These are phyloP conservation scores for Hirundichthys speculiger DNA, from an alignment of 2,113 vertebrate species.

Conservation along the genomic window DNA sequence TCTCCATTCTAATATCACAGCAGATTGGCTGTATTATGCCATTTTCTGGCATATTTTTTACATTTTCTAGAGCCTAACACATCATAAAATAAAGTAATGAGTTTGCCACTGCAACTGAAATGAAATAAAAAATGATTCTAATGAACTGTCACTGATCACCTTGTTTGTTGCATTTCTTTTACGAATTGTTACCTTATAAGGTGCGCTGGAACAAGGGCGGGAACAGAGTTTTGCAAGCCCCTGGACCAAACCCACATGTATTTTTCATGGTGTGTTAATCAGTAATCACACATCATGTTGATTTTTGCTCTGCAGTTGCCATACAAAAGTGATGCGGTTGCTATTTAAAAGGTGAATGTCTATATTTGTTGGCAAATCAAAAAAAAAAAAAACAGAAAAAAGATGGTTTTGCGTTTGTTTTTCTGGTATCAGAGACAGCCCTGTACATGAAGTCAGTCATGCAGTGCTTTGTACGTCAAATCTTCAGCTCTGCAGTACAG, in stretches of 20 bases:
- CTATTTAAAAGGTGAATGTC: conserved; percentile 5
- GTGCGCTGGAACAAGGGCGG: conserved; percentile 73
- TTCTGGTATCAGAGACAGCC: conserved; percentile 6
- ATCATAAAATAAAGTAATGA: background rate
- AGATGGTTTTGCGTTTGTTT: background rate
- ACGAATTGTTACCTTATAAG: conserved; percentile 82
- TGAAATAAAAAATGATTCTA: background rate
- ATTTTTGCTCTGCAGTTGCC: conserved; percentile 17
- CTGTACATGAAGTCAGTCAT: conserved; percentile 17
- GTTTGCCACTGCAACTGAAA: background rate
- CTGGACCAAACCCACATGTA: conserved; percentile 77
- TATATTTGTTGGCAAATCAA: background rate
- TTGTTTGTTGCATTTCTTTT: conserved; percentile 57
- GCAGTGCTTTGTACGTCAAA: conserved; percentile 47
- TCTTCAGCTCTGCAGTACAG: conserved; percentile 44
- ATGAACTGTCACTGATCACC: conserved; percentile 20
- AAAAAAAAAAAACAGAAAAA: background rate
- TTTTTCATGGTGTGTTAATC: conserved; percentile 67
- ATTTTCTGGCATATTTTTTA: conserved; percentile 2
- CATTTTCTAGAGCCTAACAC: background rate
- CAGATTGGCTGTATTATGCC: background rate
- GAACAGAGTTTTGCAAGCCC: conserved; percentile 78
- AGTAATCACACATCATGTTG: conserved; percentile 36
- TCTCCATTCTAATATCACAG: background rate
- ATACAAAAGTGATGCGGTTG: background rate